phyloP scores from a whole-genome alignment of 2,797 vertebrate species.

The Scolopax bukidnonensis region DNA sequence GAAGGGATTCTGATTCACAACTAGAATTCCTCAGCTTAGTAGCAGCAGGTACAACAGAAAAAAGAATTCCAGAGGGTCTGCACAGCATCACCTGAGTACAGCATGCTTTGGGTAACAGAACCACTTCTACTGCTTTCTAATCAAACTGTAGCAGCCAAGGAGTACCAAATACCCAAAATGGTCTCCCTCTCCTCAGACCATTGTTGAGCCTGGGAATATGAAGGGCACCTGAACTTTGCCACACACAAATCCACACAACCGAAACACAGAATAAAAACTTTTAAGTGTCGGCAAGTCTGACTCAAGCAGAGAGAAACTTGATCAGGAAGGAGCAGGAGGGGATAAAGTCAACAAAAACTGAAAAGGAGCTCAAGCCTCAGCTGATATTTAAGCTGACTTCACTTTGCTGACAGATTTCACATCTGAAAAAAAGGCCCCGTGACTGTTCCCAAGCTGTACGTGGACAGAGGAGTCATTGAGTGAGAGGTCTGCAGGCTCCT shows the following conservation, averaged over 20 bases:
- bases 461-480: constrained; percentile 58
- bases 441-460: neutral
- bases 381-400: constrained; percentile 64
- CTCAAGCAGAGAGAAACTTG: constrained; percentile 32
- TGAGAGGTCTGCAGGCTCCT: neutral
- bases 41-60: neutral
- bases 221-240: neutral
- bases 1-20: neutral
- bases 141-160: neutral
- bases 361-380: constrained; percentile 36
- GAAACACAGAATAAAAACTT: constrained; percentile 5
- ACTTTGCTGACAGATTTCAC: constrained; percentile 54
- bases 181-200: neutral
- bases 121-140: neutral
- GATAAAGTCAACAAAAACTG: constrained; percentile 53
- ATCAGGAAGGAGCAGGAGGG: neutral
- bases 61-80: neutral
- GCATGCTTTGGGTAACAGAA: neutral
- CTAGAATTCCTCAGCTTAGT: neutral
- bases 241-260: neutral
- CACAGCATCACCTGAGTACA: neutral
- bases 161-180: neutral
- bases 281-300: neutral
- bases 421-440: neutral
- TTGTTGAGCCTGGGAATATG: neutral